A percentile compares a stretch with the other conserved stretches of the same genome.
Conservation (phyloP, 2,113 vertebrate genomes). For the Stigmatopora argus region DNA sequence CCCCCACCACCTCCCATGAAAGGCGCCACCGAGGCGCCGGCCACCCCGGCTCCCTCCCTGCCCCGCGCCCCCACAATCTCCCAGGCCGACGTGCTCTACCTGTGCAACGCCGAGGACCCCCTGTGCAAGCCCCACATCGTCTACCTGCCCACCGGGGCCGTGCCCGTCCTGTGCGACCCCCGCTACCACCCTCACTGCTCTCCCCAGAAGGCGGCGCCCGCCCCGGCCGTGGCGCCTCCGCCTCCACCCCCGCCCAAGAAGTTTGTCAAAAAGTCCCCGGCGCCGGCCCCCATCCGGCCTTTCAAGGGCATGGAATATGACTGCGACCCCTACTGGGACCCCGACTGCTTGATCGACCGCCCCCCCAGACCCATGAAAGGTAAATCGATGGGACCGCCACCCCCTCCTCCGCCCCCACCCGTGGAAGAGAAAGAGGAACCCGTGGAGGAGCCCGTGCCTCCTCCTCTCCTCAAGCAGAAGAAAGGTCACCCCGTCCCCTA, state of each 20-base stretch:
- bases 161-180: constrained; percentile 73
- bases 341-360: constrained; percentile 72
- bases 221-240: constrained; percentile 18
- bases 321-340: constrained; percentile 78
- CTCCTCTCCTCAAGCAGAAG: constrained; percentile 41
- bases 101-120: constrained; percentile 72
- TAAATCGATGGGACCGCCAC: constrained; percentile 33
- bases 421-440: constrained; percentile 49
- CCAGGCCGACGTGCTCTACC: constrained; percentile 67
- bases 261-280: constrained; percentile 42
- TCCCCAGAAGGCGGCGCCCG: constrained; percentile 48
- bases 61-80: constrained; percentile 38
- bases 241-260: constrained; percentile 44
- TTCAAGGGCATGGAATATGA: constrained; percentile 73
- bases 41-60: constrained; percentile 33
- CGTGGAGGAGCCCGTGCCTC: constrained; percentile 41
- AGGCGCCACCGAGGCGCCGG: constrained; percentile 29
- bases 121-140: constrained; percentile 76
- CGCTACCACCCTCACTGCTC: constrained; percentile 69
- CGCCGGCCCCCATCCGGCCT: constrained; percentile 32
- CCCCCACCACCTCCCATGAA: constrained; percentile 60
- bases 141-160: constrained; percentile 67
- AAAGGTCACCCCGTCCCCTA: constrained; percentile 34
- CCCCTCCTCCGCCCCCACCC: constrained; percentile 33
- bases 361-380: constrained; percentile 64